Evolutionary conservation across 2,888 invertebrate species (phyloP).

Genomic region (Darwinula stevensoni): DNA sequence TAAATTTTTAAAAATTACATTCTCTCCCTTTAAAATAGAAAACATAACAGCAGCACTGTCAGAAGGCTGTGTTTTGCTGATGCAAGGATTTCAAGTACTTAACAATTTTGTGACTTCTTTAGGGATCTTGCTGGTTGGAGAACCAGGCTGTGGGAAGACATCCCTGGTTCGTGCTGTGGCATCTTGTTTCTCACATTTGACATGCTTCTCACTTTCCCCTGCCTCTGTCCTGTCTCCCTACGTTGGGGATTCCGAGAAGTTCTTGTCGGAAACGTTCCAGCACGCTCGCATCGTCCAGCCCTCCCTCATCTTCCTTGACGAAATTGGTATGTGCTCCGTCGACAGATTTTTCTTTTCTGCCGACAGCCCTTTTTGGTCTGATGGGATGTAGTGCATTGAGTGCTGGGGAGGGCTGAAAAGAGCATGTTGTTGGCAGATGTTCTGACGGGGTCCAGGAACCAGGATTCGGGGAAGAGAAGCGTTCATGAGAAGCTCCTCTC

Average conservation of each 20-base stretch:
- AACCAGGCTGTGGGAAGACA: slow-evolving; percentile 17
- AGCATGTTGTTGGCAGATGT: too few relatives aligned
- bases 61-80: too few relatives aligned
- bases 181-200: slow-evolving; percentile 14
- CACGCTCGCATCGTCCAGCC: slow-evolving; percentile 5
- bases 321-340: too few relatives aligned
- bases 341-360: too few relatives aligned
- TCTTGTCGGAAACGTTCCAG: slow-evolving; percentile 11
- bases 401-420: too few relatives aligned
- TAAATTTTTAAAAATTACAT: too few relatives aligned
- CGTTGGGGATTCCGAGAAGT: slow-evolving; percentile 17
- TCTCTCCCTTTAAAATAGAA: too few relatives aligned
- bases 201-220: slow-evolving; percentile 14
- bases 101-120: too few relatives aligned
- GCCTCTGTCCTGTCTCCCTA: slow-evolving; percentile 17
- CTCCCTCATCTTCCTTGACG: slow-evolving; percentile 7
- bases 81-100: too few relatives aligned
- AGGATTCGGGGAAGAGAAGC: slow-evolving; percentile 11
- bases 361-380: too few relatives aligned
- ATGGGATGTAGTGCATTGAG: too few relatives aligned
- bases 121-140: slow-evolving; percentile 15
- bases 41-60: too few relatives aligned
- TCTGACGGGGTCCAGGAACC: slow-evolving; percentile 15
- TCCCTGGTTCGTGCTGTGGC: slow-evolving; percentile 15
- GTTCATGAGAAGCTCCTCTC: slow-evolving; percentile 16